Percentiles rank a stretch among this genome's conserved stretches.
These are phyloP conservation scores for Microctenopoma steveboyesi DNA, from an alignment of 2,797 vertebrate species.

Conservation along the genomic window DNA sequence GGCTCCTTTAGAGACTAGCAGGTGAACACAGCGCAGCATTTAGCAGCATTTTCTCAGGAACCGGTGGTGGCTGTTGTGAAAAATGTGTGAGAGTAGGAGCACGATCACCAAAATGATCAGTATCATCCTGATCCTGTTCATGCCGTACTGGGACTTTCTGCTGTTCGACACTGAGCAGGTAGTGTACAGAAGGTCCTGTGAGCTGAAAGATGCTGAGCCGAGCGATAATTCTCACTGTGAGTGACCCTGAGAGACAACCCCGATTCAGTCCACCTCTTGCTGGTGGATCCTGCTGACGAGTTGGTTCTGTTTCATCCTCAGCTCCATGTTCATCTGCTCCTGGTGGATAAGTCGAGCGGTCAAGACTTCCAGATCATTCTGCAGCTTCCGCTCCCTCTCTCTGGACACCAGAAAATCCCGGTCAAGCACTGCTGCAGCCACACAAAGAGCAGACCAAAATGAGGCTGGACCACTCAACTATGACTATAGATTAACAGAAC, in stretches of 20 bases:
- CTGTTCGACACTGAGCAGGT: too few relatives aligned
- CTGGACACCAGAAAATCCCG: constrained; percentile 73
- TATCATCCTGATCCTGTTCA: too few relatives aligned
- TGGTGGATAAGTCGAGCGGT: constrained; percentile 66
- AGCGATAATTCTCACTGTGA: too few relatives aligned
- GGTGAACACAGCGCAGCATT: background rate
- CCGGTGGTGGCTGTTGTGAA: too few relatives aligned
- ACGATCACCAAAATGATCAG: too few relatives aligned
- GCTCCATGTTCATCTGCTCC: constrained; percentile 73
- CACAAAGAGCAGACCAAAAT: background rate
- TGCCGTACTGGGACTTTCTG: too few relatives aligned
- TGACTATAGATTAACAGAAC: background rate
- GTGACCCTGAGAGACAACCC: too few relatives aligned
- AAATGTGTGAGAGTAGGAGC: too few relatives aligned
- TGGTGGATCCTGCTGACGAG: constrained; percentile 61
- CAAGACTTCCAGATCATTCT: constrained; percentile 70
- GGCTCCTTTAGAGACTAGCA: background rate
- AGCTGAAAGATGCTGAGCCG: too few relatives aligned
- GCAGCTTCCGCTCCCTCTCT: constrained; percentile 72
- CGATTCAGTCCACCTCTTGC: constrained; percentile 66
- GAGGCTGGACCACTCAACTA: background rate
- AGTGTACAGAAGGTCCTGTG: too few relatives aligned
- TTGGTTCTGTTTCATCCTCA: constrained; percentile 65
- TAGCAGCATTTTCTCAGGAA: background rate
- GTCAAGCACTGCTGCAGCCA: constrained; percentile 71